Evolutionary conservation across 2,888 invertebrate species (phyloP).

Genomic region (Scaptomyza caliginosa): DNA sequence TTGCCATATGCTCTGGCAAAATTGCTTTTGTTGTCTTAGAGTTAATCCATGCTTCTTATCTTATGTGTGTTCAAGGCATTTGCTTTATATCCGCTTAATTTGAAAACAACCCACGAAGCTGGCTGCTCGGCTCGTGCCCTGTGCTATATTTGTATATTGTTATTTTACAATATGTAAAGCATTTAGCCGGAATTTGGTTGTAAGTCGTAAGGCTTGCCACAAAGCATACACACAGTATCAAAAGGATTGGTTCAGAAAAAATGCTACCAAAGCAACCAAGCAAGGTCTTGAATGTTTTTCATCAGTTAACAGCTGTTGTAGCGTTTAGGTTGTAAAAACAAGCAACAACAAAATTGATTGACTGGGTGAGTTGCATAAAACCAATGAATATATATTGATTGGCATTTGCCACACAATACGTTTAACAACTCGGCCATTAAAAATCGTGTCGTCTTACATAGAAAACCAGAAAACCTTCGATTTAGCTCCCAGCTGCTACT

Average conservation of each 20-base stretch:
- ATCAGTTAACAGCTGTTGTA: conserved; percentile 21
- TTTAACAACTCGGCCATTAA: conserved; percentile 32
- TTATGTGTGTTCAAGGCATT: not conserved
- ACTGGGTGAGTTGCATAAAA: conserved; percentile 51
- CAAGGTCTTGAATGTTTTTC: conserved; percentile 5
- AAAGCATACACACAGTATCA: not conserved
- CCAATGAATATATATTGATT: conserved; percentile 43
- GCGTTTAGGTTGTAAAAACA: conserved; percentile 53
- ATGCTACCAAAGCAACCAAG: conserved; percentile 12
- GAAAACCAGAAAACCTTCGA: not conserved
- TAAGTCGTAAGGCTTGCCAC: conserved; percentile 7
- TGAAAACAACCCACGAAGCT: not conserved
- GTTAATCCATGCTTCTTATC: not conserved
- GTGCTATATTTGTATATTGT: conserved; percentile 52
- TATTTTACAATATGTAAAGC: conserved; percentile 70
- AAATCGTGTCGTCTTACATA: conserved; percentile 24
- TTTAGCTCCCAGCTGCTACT: not conserved
- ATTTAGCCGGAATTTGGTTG: conserved; percentile 56
- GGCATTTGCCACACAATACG: conserved; percentile 56
- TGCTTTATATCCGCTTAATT: not conserved
- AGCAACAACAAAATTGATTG: conserved; percentile 57
- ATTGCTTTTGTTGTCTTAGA: not conserved
- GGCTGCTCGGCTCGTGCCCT: not conserved
- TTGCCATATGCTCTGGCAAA: not conserved
- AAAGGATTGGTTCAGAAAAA: not conserved